Percentiles rank a stretch among this genome's conserved stretches.
phyloP scores from a whole-genome alignment of 2,113 vertebrate species.

The Balaeniceps rex region DNA sequence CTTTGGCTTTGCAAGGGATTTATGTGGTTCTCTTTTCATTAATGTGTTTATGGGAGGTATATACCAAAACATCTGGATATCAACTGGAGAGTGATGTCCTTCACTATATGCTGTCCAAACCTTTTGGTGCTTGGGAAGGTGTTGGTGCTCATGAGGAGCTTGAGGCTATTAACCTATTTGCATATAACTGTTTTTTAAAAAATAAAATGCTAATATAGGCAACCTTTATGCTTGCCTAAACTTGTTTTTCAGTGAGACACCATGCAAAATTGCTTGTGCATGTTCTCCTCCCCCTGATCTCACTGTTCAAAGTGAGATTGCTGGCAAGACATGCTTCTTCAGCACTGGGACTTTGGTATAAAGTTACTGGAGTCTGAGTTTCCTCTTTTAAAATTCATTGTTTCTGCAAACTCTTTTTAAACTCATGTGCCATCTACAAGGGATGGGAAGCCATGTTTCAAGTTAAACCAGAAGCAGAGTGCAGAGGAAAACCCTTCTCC shows the following conservation, averaged over 20 bases:
- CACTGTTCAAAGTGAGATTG: not conserved
- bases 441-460: not conserved
- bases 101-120: not conserved
- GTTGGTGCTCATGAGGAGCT: not conserved
- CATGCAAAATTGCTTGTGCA: not conserved
- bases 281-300: not conserved
- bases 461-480: not conserved
- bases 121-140: not conserved
- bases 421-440: not conserved
- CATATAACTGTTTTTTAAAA: not conserved
- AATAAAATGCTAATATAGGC: not conserved
- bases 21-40: not conserved
- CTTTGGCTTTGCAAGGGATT: not conserved
- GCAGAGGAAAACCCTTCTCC: not conserved
- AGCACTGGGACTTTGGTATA: rapidly evolving
- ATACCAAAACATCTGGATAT: not conserved
- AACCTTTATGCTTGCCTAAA: not conserved
- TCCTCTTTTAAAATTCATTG: not conserved
- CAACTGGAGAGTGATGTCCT: not conserved
- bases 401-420: not conserved
- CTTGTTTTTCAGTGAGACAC: not conserved
- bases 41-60: not conserved
- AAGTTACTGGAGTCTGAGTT: not conserved
- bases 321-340: not conserved
- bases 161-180: not conserved